Base-by-base conservation (phyloP, 2,113 vertebrate species). In the Pongo abelii region DNA sequence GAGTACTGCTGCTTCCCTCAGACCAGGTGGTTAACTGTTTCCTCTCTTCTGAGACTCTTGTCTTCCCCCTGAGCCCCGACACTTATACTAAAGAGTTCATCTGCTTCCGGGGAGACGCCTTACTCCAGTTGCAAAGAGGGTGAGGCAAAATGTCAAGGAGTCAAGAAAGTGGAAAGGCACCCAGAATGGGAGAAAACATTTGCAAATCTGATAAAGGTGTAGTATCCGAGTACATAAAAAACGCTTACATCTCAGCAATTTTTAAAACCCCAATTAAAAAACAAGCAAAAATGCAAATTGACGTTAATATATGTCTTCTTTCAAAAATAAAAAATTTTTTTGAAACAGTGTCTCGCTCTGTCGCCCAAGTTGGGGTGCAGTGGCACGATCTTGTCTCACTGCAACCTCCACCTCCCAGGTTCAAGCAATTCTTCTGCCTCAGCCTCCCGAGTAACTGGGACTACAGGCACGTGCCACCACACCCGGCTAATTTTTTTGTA, bases 21-120 rank as follows among this genome's bases (percentile, higher is more conserved):
- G 52, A 85, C 30, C 30, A 74, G 64, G 43, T 59, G 12, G 38
- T 91, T 96, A 96, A 94, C 91, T n/a, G 2, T 94, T 89, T 97
- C 46, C 52, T 96, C 52, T 74, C 78, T 89, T 88, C 43, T 35
- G n/a, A 92, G 72, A 55, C 2, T 83, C 46, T 32, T 32, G 38
- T 9, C 57, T 92, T 70, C 43, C 35, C 27, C 50, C 35, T 48
- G 64, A 92, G 27, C 35, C 48, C 69, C 74, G 27, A 83, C 64
- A 75, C 32, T 64, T 67, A 8, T 4, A 16, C 38, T 57, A 27
- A 78, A 85, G 11, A 32, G 27, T 50, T 75, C 11, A 38, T 46
- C 32, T 86, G 35, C 75, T 93, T 48, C 35, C 35, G 25, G 43
- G 77, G 18, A 83, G 55, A 70, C 0, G 40, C n/a, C 27, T 18